A percentile compares a stretch with the other conserved stretches of the same genome.
These are phyloP conservation scores for Drosophila tsacasi DNA, from an alignment of 1,140 invertebrate species.

Conservation along the genomic window DNA sequence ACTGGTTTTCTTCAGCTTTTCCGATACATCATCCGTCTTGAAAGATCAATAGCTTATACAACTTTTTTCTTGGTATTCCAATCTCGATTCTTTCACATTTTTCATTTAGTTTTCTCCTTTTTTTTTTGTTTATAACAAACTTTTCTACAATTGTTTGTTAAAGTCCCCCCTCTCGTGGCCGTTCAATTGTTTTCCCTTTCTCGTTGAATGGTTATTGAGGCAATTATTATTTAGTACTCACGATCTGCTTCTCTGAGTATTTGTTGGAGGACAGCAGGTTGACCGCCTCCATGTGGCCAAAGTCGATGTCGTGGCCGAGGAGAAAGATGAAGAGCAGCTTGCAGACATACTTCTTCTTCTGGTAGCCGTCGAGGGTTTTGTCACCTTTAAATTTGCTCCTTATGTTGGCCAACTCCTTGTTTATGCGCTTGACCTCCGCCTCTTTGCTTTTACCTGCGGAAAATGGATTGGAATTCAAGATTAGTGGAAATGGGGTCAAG, in stretches of 20 bases:
- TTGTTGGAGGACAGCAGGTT: constrained; percentile 99
- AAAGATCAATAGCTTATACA: too few species aligned
- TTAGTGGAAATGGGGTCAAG: constrained; percentile 39
- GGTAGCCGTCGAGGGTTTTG: constrained; percentile 99
- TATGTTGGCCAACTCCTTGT: constrained; percentile 99
- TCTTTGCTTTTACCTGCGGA: constrained; percentile 98
- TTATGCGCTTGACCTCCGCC: constrained; percentile 99
- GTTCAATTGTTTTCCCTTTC: constrained; percentile 11
- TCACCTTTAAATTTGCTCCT: constrained; percentile 99
- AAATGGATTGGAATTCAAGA: neutral
- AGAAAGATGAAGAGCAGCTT: constrained; percentile 99
- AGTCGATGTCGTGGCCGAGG: constrained; percentile 99
- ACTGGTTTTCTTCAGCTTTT: neutral
- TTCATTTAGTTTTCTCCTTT: neutral
- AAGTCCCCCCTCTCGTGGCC: neutral
- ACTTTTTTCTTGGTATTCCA: neutral
- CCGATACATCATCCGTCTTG: too few species aligned
- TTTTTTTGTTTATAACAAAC: neutral
- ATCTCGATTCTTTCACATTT: neutral
- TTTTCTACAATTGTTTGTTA: neutral
- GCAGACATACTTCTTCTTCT: constrained; percentile 99
- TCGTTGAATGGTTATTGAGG: constrained; percentile 20
- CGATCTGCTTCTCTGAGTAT: constrained; percentile 99
- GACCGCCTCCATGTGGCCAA: constrained; percentile 99
- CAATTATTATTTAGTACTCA: constrained; percentile 86